Evolutionary conservation across 1,140 invertebrate species (phyloP).

Genomic region (Nomia melanderi): DNA sequence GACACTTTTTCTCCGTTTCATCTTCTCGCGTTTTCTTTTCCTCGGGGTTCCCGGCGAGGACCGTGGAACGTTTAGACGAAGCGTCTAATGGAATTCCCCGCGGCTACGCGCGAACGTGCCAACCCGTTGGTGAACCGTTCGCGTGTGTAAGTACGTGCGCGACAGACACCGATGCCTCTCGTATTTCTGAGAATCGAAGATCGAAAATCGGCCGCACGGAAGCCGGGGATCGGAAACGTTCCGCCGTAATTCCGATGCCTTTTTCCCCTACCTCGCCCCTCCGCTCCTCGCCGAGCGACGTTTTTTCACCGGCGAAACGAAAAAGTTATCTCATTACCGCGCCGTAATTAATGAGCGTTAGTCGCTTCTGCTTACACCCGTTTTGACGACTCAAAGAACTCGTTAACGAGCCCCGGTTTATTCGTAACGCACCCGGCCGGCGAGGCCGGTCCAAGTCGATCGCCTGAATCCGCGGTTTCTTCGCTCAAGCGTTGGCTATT

Average conservation of each 20-base stretch:
- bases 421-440: neutral
- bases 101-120: slow-evolving; percentile 49
- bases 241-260: neutral
- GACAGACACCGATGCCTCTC: no score
- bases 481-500: no score
- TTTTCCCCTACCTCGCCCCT: no score
- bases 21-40: slow-evolving; percentile 8
- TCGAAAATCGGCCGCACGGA: slow-evolving; percentile 37
- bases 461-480: neutral
- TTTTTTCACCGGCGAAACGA: no score
- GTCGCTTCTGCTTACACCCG: slow-evolving; percentile 19
- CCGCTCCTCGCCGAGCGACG: no score
- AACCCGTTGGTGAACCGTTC: neutral
- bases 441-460: neutral
- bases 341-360: slow-evolving; percentile 21
- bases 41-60: slow-evolving; percentile 4
- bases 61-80: slow-evolving; percentile 45
- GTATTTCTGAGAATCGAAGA: neutral
- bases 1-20: neutral
- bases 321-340: slow-evolving; percentile 37
- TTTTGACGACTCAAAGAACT: slow-evolving; percentile 35
- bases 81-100: slow-evolving; percentile 64
- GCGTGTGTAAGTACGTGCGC: no score
- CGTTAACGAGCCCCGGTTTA: slow-evolving; percentile 38
- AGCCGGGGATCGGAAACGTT: neutral